A percentile compares a stretch with the other conserved stretches of the same genome.
phyloP scores from a whole-genome alignment of 1,140 invertebrate genomes.

The Cydia amplana region DNA sequence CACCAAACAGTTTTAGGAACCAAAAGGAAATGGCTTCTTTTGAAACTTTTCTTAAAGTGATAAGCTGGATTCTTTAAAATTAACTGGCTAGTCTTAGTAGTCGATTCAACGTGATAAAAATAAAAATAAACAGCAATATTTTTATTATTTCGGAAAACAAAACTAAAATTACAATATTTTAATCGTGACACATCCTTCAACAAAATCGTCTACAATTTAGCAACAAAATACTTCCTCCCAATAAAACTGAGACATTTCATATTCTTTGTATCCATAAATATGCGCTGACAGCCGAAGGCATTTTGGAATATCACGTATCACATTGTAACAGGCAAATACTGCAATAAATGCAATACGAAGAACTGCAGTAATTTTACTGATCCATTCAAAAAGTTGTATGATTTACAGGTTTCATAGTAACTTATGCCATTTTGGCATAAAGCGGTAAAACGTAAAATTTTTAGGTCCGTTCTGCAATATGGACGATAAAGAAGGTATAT shows the following conservation, averaged over 20 bases:
- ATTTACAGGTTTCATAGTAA: neutral
- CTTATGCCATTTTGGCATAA: neutral
- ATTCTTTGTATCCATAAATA: neutral
- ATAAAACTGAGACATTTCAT: conserved; percentile 5
- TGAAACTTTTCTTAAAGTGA: neutral
- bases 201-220: conserved; percentile 1
- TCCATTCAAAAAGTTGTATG: neutral
- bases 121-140: too few species aligned
- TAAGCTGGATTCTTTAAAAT: too few species aligned
- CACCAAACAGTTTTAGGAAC: neutral
- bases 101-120: too few species aligned
- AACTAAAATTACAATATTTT: neutral
- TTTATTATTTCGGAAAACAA: neutral
- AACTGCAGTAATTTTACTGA: neutral
- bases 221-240: conserved; percentile 14
- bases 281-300: conserved; percentile 4
- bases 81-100: too few species aligned
- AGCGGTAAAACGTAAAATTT: neutral
- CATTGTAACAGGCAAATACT: conserved; percentile 14
- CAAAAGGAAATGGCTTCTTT: neutral
- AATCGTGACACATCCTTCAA: neutral
- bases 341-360: conserved; percentile 13
- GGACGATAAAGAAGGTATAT: neutral
- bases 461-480: neutral
- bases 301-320: neutral